phyloP scores from a whole-genome alignment of 2,113 vertebrate species.

The Eretmochelys imbricata region DNA sequence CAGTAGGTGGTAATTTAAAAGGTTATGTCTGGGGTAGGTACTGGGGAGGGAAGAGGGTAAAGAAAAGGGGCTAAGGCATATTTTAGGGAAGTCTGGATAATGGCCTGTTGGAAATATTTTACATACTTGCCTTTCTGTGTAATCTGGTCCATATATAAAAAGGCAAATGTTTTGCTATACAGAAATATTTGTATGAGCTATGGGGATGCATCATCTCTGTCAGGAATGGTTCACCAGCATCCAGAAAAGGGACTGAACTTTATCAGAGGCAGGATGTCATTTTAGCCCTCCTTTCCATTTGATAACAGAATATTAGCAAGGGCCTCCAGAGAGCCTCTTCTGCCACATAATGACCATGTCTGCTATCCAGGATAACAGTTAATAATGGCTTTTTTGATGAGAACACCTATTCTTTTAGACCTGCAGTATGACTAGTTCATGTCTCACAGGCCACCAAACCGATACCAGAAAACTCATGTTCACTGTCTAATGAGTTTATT shows the following conservation, averaged over 20 bases:
- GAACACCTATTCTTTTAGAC: background rate
- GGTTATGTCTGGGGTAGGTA: background rate
- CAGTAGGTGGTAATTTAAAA: fast-evolving
- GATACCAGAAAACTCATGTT: background rate
- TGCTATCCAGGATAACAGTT: background rate
- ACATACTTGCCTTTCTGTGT: background rate
- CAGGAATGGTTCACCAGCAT: background rate
- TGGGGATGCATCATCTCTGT: too few relatives aligned
- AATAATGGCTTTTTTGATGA: background rate
- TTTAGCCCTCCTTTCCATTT: background rate
- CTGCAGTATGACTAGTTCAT: background rate
- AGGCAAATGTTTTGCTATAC: background rate
- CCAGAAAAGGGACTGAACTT: background rate
- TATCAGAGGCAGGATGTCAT: background rate
- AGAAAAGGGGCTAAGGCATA: background rate
- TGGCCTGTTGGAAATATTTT: background rate
- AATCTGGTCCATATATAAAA: background rate
- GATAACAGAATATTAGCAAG: background rate
- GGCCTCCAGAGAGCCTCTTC: background rate
- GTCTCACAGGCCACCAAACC: background rate
- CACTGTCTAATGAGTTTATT: background rate
- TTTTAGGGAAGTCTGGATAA: background rate
- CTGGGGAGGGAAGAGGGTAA: background rate
- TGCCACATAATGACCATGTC: background rate
- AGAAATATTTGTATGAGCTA: background rate